Base-by-base conservation (phyloP, 1,140 invertebrate species). In the Laupala kohalensis region DNA sequence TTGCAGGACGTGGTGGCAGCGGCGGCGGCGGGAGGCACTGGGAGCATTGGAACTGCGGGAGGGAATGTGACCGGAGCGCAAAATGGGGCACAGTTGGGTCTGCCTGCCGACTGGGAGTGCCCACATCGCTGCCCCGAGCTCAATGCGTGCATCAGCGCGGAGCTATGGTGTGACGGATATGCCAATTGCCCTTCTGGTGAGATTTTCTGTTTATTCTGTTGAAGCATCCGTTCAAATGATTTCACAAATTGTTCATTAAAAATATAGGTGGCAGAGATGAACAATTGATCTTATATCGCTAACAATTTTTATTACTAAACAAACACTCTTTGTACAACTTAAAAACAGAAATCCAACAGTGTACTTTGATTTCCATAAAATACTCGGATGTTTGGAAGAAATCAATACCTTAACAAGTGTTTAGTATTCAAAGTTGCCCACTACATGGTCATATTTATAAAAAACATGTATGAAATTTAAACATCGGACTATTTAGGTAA, bases 101-200 rank as follows among this genome's bases (percentile, higher is more conserved):
- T 79, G 72, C 78, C 74, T 69, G 82, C 76, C 79, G 86, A 79
- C 72, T 79, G 81, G 53, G 88, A 89, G 75, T 89, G 88, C 76
- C 81, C 83, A 74, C 86, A 89, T 77, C 89, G 90, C 78, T 96
- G 93, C 80, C 93, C 93, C 9, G 93, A 95, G 79, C 81, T 96
- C 72, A 91, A 93, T 77, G 93, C 93, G 25, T 96, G 94, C 78
- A 95, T 95, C 73, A 90, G 90, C 74, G 82, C 90, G 5, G 86
- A 87, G 65, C 81, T 96, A 30, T 95, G 93, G 92, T 96, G 93
- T 79, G 92, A 96, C 79, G 93, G 93, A 62, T 86, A 86, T 74
- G 81, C 86, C 29, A 91, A 94, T 79, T 94, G 92, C 78, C 92
- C 92, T 23, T 93, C 91, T 5, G 37, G 37, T 53, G 37, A 53